Evolutionary conservation across 1,140 invertebrate genomes (phyloP).

Genomic region (Papilio glaucus): DNA sequence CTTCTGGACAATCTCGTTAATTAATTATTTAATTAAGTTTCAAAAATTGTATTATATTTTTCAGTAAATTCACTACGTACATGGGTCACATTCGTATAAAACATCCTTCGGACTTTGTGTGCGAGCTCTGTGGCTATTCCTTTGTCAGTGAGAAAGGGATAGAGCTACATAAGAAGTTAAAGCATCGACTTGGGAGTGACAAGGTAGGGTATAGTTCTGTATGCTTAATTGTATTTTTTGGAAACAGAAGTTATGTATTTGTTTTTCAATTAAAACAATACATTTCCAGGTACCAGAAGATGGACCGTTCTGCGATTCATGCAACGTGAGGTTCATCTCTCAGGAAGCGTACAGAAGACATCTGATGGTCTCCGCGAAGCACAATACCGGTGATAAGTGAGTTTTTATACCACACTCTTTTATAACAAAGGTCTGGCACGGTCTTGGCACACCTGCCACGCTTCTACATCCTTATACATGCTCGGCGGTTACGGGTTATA

Average conservation of each 20-base stretch:
- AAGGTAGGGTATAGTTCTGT: conserved; percentile 28
- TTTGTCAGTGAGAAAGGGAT: conserved; percentile 50
- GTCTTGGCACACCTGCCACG: too few relatives aligned
- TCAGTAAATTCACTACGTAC: conserved; percentile 49
- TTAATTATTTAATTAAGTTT: too few relatives aligned
- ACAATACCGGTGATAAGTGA: conserved; percentile 51
- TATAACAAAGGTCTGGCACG: too few relatives aligned
- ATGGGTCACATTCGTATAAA: conserved; percentile 50
- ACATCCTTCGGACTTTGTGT: conserved; percentile 50
- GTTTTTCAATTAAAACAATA: neutral
- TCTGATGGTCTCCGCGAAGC: conserved; percentile 58
- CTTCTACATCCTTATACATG: too few relatives aligned
- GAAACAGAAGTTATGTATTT: too few relatives aligned
- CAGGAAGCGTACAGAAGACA: conserved; percentile 58
- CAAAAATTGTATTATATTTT: neutral
- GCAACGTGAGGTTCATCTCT: conserved; percentile 60
- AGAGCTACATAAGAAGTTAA: conserved; percentile 47
- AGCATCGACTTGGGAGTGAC: conserved; percentile 41
- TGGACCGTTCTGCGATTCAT: conserved; percentile 62
- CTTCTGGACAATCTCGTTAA: too few relatives aligned
- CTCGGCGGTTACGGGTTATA: too few relatives aligned
- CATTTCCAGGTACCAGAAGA: conserved; percentile 60
- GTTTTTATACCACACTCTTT: conserved; percentile 14
- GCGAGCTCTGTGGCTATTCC: conserved; percentile 50
- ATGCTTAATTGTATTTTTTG: neutral